A percentile compares a stretch with the other conserved stretches of the same genome.
phyloP scores from a whole-genome alignment of 2,113 vertebrate species.

The Cephalopholis sonnerati region DNA sequence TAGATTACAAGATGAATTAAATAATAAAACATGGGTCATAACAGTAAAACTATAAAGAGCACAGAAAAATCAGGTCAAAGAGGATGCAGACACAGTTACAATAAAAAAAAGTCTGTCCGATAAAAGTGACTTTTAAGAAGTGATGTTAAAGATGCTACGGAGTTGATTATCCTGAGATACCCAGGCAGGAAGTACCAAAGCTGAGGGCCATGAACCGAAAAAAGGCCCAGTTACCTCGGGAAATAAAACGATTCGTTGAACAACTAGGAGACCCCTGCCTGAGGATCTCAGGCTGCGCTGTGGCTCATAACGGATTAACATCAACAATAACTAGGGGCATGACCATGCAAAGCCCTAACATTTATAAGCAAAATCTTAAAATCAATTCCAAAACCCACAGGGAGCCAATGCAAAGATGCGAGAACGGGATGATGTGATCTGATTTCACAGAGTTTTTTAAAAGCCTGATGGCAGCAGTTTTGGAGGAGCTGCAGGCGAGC shows the following conservation, averaged over 20 bases:
- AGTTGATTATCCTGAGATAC: neutral
- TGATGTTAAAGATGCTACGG: neutral
- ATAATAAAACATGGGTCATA: neutral
- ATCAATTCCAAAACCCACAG: slow-evolving; percentile 3
- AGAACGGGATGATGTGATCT: neutral
- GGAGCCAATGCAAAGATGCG: neutral
- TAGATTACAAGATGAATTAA: neutral
- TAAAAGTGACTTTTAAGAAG: neutral
- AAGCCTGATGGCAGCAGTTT: neutral
- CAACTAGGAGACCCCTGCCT: neutral
- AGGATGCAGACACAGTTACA: too few species aligned
- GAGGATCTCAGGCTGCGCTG: neutral
- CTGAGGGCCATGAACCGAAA: neutral
- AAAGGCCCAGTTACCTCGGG: neutral
- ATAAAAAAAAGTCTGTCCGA: neutral
- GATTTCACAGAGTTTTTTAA: slow-evolving; percentile 13
- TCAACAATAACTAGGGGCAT: slow-evolving; percentile 12
- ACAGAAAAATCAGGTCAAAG: neutral
- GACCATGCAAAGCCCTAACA: neutral
- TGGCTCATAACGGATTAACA: neutral
- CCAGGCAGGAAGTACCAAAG: neutral
- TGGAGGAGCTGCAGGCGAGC: neutral
- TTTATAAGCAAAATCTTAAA: neutral
- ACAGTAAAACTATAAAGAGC: neutral
- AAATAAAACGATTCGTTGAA: neutral